Conservation (phyloP, 1,140 invertebrate species). For the Hylyphantes graminicola region DNA sequence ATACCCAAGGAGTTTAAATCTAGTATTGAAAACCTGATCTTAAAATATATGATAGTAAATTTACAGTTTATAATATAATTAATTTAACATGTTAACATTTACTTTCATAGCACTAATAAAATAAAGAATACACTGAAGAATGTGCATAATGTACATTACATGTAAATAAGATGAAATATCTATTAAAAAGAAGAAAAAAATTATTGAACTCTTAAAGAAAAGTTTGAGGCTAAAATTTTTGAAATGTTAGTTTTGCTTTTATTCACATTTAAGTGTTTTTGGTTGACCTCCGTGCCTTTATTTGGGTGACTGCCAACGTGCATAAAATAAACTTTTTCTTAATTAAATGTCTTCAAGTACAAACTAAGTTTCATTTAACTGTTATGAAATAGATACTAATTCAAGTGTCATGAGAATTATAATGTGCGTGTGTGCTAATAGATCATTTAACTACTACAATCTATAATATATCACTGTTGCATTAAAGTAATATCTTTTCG, state of each 20-base stretch:
- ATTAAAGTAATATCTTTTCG: no score
- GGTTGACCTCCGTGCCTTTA: slow-evolving; percentile 36
- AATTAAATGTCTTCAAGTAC: neutral
- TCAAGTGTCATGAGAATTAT: neutral
- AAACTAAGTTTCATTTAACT: neutral
- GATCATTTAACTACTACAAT: neutral
- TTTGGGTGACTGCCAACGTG: slow-evolving; percentile 9
- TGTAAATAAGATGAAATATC: slow-evolving; percentile 13
- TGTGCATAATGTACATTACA: slow-evolving; percentile 22
- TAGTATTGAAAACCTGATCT: neutral
- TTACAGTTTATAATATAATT: neutral
- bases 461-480: neutral
- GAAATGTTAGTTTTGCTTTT: neutral
- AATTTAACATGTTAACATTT: neutral
- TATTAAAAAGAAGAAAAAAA: neutral
- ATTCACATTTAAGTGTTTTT: slow-evolving; percentile 16
- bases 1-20: neutral
- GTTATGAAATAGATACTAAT: neutral
- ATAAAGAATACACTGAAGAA: neutral
- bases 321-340: neutral
- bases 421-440: neutral
- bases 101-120: neutral
- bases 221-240: neutral
- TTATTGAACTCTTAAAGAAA: neutral
- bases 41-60: neutral